Evolutionary conservation across 2,113 vertebrate genomes (phyloP).

Genomic region (Neodon shergylaensis): DNA sequence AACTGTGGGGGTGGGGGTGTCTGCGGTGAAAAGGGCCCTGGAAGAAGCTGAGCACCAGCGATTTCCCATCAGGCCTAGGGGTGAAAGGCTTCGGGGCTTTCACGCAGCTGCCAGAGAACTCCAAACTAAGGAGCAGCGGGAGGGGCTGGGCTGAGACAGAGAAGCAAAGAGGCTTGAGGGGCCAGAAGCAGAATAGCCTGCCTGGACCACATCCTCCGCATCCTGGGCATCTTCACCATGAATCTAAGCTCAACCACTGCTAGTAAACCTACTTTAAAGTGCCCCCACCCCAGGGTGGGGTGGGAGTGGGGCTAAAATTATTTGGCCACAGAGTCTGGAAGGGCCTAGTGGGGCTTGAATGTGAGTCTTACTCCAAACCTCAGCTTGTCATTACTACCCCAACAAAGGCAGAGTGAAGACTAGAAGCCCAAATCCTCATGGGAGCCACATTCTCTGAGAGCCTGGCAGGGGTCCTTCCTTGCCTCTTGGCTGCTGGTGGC

Average conservation of each 20-base stretch:
- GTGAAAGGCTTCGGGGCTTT: not conserved
- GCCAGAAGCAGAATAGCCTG: not conserved
- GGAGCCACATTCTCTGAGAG: not conserved
- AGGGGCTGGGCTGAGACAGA: not conserved
- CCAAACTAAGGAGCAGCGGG: not conserved
- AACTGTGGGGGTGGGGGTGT: not conserved
- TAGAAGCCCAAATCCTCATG: too few species aligned
- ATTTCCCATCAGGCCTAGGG: not conserved
- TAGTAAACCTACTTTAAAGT: not conserved
- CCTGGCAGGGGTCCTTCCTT: not conserved
- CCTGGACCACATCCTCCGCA: too few species aligned
- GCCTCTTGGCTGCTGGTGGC: not conserved
- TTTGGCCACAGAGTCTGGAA: not conserved
- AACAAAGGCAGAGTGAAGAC: not conserved
- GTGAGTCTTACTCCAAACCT: not conserved
- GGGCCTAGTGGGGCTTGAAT: not conserved
- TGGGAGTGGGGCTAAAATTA: not conserved
- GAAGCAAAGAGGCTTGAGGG: not conserved
- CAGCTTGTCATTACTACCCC: not conserved
- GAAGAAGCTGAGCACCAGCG: too few species aligned
- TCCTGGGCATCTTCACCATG: not conserved
- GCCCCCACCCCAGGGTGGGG: too few species aligned
- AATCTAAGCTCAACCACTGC: not conserved
- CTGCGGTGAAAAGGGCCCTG: fast-evolving
- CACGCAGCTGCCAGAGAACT: not conserved